A percentile compares a stretch with the other conserved stretches of the same genome.
phyloP scores from a whole-genome alignment of 2,888 invertebrate species.

The Dioctria rufipes region DNA sequence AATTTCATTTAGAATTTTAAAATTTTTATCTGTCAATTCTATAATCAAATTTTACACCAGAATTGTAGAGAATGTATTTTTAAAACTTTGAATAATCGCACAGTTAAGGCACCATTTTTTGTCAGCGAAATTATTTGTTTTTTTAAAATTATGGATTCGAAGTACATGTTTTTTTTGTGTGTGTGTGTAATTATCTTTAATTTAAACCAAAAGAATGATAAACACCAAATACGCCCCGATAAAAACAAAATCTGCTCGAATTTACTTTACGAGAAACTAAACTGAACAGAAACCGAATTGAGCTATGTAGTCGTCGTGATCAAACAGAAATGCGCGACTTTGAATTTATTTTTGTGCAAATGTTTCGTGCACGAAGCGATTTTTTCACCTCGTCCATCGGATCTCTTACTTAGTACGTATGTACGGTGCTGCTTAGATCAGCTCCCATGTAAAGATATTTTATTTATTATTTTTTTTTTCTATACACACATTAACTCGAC shows the following conservation, averaged over 20 bases:
- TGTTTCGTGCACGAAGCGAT: slow-evolving; percentile 26
- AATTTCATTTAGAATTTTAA: neutral
- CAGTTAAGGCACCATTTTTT: slow-evolving; percentile 18
- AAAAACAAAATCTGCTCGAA: neutral
- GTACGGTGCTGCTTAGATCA: too few species aligned
- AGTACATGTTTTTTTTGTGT: slow-evolving; percentile 30
- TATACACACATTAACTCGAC: slow-evolving; percentile 2
- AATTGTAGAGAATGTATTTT: slow-evolving; percentile 25
- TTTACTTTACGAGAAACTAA: slow-evolving; percentile 21
- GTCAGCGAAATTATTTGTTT: slow-evolving; percentile 17
- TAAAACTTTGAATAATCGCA: slow-evolving; percentile 40
- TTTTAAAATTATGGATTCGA: slow-evolving; percentile 7
- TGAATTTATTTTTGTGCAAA: slow-evolving; percentile 43
- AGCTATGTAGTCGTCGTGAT: slow-evolving; percentile 12
- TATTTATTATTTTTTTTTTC: slow-evolving; percentile 16
- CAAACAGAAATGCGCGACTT: slow-evolving; percentile 41
- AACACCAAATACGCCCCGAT: slow-evolving; percentile 13
- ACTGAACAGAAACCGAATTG: slow-evolving; percentile 22
- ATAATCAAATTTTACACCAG: slow-evolving; percentile 24
- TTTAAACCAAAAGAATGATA: neutral
- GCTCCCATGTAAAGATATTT: neutral
- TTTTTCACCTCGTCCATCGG: slow-evolving; percentile 11
- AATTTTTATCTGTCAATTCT: neutral
- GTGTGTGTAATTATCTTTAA: too few species aligned
- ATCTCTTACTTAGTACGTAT: neutral